Evolutionary conservation across 2,113 vertebrate species (phyloP).

Genomic region (Psophia crepitans): DNA sequence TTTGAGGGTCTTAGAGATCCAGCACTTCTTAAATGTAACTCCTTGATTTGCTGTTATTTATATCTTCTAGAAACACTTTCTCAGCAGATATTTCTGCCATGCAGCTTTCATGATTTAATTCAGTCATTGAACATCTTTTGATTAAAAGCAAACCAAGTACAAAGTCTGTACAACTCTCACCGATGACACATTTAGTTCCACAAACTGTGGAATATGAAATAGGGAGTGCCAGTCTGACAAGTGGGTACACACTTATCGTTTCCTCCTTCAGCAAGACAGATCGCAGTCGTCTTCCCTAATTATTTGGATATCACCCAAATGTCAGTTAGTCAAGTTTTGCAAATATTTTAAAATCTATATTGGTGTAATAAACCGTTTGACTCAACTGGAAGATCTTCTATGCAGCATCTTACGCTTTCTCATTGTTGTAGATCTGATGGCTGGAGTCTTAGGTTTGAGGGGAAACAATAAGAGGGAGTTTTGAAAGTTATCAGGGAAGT

Average conservation of each 20-base stretch:
- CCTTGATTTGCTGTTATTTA: neutral
- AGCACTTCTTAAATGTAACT: neutral
- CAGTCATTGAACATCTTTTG: neutral
- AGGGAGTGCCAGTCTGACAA: neutral
- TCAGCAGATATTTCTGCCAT: neutral
- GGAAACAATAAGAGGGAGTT: neutral
- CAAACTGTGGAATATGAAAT: neutral
- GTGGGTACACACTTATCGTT: neutral
- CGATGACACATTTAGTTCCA: neutral
- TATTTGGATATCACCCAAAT: neutral
- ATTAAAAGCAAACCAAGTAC: neutral
- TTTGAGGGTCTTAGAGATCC: neutral
- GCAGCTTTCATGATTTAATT: neutral
- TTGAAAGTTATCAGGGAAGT: neutral
- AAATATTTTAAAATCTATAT: neutral
- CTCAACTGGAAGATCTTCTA: neutral
- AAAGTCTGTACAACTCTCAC: neutral
- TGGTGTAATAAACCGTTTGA: neutral
- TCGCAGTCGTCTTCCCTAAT: neutral
- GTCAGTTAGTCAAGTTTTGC: neutral
- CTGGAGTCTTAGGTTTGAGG: neutral
- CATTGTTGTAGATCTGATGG: neutral
- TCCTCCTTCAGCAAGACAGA: neutral
- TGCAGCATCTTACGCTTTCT: neutral
- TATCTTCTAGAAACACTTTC: neutral